These are phyloP conservation scores for Prionailurus viverrinus DNA, from an alignment of 2,113 vertebrate genomes.

Conservation along the genomic window DNA sequence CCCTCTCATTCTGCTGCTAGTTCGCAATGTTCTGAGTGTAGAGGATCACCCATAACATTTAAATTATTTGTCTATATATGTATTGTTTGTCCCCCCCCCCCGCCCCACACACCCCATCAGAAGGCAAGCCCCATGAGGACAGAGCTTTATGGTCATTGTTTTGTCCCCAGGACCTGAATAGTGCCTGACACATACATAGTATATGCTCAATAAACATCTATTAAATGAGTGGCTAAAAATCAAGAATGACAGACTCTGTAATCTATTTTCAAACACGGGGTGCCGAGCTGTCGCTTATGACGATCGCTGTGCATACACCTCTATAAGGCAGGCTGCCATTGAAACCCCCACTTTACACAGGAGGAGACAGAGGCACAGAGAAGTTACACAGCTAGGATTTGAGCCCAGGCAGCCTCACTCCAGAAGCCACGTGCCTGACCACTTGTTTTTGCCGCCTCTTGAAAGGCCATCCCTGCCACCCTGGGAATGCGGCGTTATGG, in stretches of 20 bases:
- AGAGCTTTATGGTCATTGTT: not conserved
- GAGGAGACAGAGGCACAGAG: not conserved
- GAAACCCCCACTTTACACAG: not conserved
- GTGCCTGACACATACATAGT: not conserved
- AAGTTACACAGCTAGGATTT: not conserved
- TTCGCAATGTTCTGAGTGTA: accelerated
- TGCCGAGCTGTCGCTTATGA: not conserved
- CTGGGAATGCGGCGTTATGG: not conserved
- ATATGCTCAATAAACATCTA: not conserved
- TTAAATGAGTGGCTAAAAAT: not conserved
- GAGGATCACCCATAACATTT: not conserved
- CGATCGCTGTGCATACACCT: not conserved
- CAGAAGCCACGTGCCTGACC: not conserved
- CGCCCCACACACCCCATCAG: not conserved
- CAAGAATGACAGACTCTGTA: not conserved
- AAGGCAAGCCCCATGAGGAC: not conserved
- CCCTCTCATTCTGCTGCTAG: not conserved
- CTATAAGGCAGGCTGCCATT: not conserved
- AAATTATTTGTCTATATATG: not conserved
- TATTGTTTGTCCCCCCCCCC: not conserved
- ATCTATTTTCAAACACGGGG: not conserved
- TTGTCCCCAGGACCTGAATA: not conserved
- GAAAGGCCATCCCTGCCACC: not conserved
- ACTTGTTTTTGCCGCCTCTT: not conserved
- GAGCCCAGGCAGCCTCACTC: not conserved